These are phyloP conservation scores for Alviniconcha strummeri DNA, from an alignment of 2,888 invertebrate species.

Conservation along the genomic window DNA sequence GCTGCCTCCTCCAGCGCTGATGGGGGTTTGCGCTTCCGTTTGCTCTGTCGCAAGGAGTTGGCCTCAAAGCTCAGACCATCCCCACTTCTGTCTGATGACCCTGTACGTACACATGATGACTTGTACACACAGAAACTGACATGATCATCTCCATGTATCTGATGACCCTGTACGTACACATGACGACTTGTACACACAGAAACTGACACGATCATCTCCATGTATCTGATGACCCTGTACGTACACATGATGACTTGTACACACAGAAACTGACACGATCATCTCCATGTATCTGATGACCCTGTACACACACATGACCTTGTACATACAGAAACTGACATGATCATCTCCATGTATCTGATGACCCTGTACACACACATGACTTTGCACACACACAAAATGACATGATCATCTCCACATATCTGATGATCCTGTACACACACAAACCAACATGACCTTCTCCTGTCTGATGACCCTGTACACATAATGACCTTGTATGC, in stretches of 20 bases:
- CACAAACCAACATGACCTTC: too few species aligned
- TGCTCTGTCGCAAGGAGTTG: slow-evolving; percentile 46
- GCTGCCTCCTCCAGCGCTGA: slow-evolving; percentile 52
- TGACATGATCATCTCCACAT: too few species aligned
- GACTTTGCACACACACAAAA: background rate
- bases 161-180: background rate
- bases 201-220: background rate
- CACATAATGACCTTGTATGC: too few species aligned
- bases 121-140: too few species aligned
- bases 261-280: background rate
- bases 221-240: too few species aligned
- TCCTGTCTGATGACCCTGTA: too few species aligned
- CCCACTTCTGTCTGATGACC: slow-evolving; percentile 14
- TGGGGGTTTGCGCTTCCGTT: slow-evolving; percentile 61
- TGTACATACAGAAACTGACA: background rate
- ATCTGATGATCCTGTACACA: too few species aligned
- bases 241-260: background rate
- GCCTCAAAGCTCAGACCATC: slow-evolving; percentile 29
- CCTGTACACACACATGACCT: background rate
- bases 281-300: too few species aligned
- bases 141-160: too few species aligned
- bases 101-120: background rate
- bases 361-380: background rate
- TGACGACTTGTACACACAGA: background rate
- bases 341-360: too few species aligned